Evolutionary conservation across 2,888 invertebrate species (phyloP).

Genomic region (Drosophila paramelanica): DNA sequence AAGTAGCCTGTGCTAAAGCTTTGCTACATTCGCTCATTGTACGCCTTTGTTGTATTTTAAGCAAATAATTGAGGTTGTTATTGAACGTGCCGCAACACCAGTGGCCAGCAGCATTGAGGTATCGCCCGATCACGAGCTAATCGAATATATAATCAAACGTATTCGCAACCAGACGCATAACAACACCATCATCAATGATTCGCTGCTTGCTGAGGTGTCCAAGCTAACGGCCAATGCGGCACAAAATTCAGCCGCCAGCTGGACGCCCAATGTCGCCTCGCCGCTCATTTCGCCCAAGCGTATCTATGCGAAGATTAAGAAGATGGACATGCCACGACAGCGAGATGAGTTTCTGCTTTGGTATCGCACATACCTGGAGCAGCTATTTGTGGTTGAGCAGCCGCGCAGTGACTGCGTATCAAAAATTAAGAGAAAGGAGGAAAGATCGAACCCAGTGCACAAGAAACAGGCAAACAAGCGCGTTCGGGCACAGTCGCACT

Average conservation of each 20-base stretch:
- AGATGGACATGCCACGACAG: conserved; percentile 79
- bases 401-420: conserved; percentile 26
- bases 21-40: conserved; percentile 17
- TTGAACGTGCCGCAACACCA: conserved; percentile 28
- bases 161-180: conserved; percentile 82
- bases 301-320: conserved; percentile 82
- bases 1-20: conserved; percentile 28
- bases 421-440: conserved; percentile 30
- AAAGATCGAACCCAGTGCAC: conserved; percentile 1
- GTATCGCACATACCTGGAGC: conserved; percentile 83
- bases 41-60: conserved; percentile 29
- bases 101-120: conserved; percentile 46
- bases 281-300: conserved; percentile 83
- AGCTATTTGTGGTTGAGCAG: conserved; percentile 72
- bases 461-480: conserved; percentile 54
- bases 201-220: conserved; percentile 81
- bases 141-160: conserved; percentile 83
- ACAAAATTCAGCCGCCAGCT: conserved; percentile 74
- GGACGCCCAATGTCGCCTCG: conserved; percentile 51
- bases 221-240: conserved; percentile 83
- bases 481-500: conserved; percentile 59
- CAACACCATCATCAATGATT: conserved; percentile 82
- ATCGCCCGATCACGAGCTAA: conserved; percentile 81
- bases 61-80: conserved; percentile 62
- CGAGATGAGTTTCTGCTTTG: conserved; percentile 82